These are phyloP conservation scores for Axis porcinus DNA, from an alignment of 2,113 vertebrate genomes.

Conservation along the genomic window DNA sequence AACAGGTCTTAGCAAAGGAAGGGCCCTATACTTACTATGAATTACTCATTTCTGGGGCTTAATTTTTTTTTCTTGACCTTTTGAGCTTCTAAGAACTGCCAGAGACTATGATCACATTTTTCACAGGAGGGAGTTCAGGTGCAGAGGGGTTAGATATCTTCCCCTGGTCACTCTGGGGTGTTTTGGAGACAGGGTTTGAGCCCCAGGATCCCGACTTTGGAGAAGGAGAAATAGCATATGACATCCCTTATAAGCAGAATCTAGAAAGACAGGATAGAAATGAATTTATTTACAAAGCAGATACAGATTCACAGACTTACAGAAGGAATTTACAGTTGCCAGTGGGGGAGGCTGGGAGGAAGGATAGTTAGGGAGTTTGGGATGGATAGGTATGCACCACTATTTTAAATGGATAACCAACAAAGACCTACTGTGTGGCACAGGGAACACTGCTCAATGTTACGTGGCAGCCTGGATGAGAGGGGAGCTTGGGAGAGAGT, in stretches of 20 bases:
- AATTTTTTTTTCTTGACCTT: neutral
- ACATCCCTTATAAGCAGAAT: neutral
- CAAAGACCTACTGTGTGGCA: neutral
- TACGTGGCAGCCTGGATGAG: neutral
- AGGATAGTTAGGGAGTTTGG: neutral
- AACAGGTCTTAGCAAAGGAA: neutral
- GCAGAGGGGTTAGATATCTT: neutral
- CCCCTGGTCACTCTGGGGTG: fast-evolving
- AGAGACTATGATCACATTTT: neutral
- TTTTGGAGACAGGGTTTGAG: neutral
- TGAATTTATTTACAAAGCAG: neutral
- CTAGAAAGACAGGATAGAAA: neutral
- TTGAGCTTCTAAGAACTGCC: neutral
- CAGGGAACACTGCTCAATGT: neutral
- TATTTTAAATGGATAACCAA: neutral
- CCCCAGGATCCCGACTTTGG: neutral
- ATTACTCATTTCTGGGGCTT: neutral
- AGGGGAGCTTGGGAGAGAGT: neutral
- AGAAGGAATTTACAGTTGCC: neutral
- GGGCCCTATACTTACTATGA: neutral
- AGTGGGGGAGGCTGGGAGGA: neutral
- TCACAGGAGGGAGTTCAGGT: neutral
- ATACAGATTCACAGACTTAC: neutral
- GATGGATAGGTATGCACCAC: neutral
- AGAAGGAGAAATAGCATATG: neutral